Percentiles rank a stretch among this genome's conserved stretches.
phyloP scores from a whole-genome alignment of 2,888 invertebrate species.

The Crematogaster levior region DNA sequence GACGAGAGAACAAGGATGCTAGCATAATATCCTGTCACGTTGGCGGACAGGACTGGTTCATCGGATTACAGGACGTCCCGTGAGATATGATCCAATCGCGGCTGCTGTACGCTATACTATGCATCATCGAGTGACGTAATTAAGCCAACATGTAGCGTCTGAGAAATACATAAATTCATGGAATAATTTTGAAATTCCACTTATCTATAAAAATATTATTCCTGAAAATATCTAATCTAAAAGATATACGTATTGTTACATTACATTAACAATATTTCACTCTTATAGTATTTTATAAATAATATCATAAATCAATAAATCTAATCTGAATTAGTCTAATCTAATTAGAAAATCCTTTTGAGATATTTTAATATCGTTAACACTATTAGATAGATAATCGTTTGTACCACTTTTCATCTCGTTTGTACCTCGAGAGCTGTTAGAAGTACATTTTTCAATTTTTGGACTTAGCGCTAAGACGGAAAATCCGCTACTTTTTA shows the following conservation, averaged over 20 bases:
- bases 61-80: slow-evolving; percentile 72
- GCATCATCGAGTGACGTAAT: slow-evolving; percentile 76
- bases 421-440: no score
- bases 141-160: slow-evolving; percentile 63
- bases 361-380: no score
- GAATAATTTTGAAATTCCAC: slow-evolving; percentile 11
- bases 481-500: no score
- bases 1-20: slow-evolving; percentile 37
- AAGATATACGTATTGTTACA: neutral
- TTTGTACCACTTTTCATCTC: no score
- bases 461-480: no score
- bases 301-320: neutral
- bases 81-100: slow-evolving; percentile 78
- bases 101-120: slow-evolving; percentile 71
- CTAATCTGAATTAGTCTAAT: neutral
- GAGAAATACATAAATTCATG: slow-evolving; percentile 65
- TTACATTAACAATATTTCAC: neutral
- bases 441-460: no score
- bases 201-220: neutral
- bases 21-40: slow-evolving; percentile 50
- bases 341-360: no score
- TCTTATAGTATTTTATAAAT: neutral
- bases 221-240: neutral
- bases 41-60: slow-evolving; percentile 60
- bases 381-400: no score